Percentiles rank a stretch among this genome's conserved stretches.
These are phyloP conservation scores for Acheta domesticus DNA, from an alignment of 2,888 invertebrate genomes.

Conservation along the genomic window DNA sequence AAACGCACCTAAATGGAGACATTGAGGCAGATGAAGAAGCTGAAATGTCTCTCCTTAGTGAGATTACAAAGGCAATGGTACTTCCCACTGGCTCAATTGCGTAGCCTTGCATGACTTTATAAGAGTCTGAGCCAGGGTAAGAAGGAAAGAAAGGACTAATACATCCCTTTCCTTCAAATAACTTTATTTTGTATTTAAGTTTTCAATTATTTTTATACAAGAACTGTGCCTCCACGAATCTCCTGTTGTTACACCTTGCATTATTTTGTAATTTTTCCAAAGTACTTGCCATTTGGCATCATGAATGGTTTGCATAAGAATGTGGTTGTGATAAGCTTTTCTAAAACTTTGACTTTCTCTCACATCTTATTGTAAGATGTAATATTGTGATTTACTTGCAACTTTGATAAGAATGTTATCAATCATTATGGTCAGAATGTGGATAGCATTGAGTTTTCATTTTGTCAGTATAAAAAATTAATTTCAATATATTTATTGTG, in stretches of 20 bases:
- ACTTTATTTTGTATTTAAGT: constrained; percentile 2
- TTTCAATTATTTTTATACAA: not conserved
- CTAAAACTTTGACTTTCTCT: too few species aligned
- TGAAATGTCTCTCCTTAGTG: not conserved
- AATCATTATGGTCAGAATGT: too few species aligned
- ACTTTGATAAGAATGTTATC: too few species aligned
- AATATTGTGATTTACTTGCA: too few species aligned
- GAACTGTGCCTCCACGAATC: not conserved
- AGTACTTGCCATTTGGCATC: constrained; percentile 2
- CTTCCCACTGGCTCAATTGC: constrained; percentile 1
- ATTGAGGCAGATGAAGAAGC: constrained; percentile 6
- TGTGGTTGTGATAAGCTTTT: not conserved
- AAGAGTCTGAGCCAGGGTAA: not conserved
- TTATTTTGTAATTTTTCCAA: not conserved
- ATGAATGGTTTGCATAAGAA: constrained; percentile 1
- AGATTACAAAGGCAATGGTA: constrained; percentile 7
- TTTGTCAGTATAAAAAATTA: too few species aligned
- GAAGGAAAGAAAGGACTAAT: not conserved
- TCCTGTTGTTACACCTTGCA: not conserved
- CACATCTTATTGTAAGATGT: too few species aligned
- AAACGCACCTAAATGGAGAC: not conserved
- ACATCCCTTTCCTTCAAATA: not conserved
- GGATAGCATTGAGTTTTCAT: too few species aligned
- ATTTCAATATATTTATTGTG: too few species aligned
- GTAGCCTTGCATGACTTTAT: not conserved